phyloP scores from a whole-genome alignment of 2,113 vertebrate species.

The Gopherus flavomarginatus region DNA sequence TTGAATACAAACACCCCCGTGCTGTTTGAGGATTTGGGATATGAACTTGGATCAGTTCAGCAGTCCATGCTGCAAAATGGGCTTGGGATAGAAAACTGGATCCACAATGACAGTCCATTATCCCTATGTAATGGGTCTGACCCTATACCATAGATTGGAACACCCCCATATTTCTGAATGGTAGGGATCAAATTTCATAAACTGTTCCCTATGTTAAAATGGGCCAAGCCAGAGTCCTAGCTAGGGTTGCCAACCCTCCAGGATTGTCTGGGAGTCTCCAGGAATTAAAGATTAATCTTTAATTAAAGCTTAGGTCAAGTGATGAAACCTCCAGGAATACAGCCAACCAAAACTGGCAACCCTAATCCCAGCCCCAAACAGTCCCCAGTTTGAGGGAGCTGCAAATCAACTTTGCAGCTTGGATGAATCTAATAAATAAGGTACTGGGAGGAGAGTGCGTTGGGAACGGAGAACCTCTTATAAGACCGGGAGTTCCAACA shows the following conservation, averaged over 20 bases:
- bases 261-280: too few relatives aligned
- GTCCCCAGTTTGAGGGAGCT: not conserved
- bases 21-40: not conserved
- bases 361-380: not conserved
- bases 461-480: not conserved
- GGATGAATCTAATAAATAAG: not conserved
- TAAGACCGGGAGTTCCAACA: slow-evolving; percentile 10
- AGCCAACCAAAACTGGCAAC: too few relatives aligned
- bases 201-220: not conserved
- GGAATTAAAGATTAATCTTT: too few relatives aligned
- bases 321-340: too few relatives aligned
- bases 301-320: too few relatives aligned
- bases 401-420: not conserved
- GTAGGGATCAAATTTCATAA: not conserved
- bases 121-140: not conserved
- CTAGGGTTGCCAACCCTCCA: not conserved
- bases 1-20: not conserved
- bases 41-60: not conserved
- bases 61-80: not conserved
- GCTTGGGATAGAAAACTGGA: slow-evolving; percentile 1
- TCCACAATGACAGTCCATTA: not conserved
- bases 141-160: not conserved
- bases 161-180: not conserved
- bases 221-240: not conserved
- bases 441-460: not conserved